Percentiles rank a stretch among this genome's conserved stretches.
Evolutionary conservation across 2,797 vertebrate species (phyloP).

Genomic region (Falco naumanni): DNA sequence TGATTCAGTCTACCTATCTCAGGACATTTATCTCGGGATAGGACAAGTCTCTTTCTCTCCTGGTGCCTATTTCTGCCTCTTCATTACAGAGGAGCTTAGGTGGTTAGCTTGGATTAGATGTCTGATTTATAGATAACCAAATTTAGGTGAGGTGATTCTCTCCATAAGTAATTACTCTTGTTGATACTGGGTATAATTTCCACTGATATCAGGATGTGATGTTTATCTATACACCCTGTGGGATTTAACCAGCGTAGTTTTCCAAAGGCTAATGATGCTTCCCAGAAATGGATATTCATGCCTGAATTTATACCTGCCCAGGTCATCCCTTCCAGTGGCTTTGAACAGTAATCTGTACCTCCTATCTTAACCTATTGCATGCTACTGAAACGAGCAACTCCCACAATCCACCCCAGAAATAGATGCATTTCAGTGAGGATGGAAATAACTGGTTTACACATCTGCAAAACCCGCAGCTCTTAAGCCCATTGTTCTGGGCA

Average conservation of each 20-base stretch:
- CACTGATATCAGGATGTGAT: not conserved
- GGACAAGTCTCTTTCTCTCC: not conserved
- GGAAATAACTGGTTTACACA: not conserved
- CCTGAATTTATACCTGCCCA: not conserved
- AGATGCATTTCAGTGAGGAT: not conserved
- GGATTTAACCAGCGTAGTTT: not conserved
- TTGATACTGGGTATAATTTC: slow-evolving; percentile 17
- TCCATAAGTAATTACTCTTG: slow-evolving; percentile 11
- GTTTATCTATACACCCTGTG: not conserved
- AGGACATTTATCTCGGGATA: slow-evolving; percentile 18
- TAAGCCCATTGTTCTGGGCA: not conserved
- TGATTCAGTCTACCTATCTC: slow-evolving; percentile 42
- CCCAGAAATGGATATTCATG: not conserved
- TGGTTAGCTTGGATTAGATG: slow-evolving; percentile 39
- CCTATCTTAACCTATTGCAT: not conserved
- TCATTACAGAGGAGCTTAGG: not conserved
- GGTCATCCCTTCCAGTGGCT: not conserved
- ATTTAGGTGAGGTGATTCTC: slow-evolving; percentile 26
- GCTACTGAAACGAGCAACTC: not conserved
- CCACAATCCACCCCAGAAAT: not conserved
- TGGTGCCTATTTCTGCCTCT: not conserved
- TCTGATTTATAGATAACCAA: slow-evolving; percentile 14
- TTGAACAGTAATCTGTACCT: not conserved
- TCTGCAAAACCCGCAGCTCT: not conserved
- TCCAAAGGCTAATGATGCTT: not conserved